Conservation (phyloP, 2,797 vertebrate species). For the Takifugu rubripes region DNA sequence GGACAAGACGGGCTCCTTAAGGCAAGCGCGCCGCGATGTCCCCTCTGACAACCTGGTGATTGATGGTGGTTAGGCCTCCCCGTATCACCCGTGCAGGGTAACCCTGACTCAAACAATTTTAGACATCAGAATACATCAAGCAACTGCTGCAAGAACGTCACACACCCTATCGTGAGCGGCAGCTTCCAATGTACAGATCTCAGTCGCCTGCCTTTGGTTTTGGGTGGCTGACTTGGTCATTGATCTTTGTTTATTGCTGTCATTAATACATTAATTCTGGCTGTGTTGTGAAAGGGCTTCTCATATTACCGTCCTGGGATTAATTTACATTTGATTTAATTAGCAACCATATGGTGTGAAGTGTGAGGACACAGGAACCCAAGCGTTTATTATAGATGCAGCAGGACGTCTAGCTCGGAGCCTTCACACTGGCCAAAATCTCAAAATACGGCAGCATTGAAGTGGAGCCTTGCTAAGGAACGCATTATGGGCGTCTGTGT, state of each 20-base stretch:
- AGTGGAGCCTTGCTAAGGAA: no score
- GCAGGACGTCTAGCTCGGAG: no score
- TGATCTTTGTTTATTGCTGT: slow-evolving; percentile 28
- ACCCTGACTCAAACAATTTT: slow-evolving; percentile 69
- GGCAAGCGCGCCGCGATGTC: slow-evolving; percentile 33
- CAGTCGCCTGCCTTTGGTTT: slow-evolving; percentile 37
- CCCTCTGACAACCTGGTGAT: slow-evolving; percentile 48
- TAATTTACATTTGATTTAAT: slow-evolving; percentile 6
- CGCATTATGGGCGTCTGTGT: no score
- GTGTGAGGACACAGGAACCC: no score
- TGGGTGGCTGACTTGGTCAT: slow-evolving; percentile 19
- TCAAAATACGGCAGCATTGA: no score
- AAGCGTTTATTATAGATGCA: no score
- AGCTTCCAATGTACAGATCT: slow-evolving; percentile 52
- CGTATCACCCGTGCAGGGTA: slow-evolving; percentile 53
- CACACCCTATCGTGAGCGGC: slow-evolving; percentile 64
- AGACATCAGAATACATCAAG: slow-evolving; percentile 63
- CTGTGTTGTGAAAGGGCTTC: neutral
- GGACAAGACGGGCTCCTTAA: slow-evolving; percentile 48
- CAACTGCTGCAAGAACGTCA: slow-evolving; percentile 66
- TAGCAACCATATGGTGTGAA: no score
- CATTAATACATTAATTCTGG: slow-evolving; percentile 12
- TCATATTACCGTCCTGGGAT: slow-evolving; percentile 16
- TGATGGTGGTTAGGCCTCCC: slow-evolving; percentile 50
- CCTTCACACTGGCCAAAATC: no score